Evolutionary conservation across 2,113 vertebrate species (phyloP).

Genomic region (Vidua chalybeata): DNA sequence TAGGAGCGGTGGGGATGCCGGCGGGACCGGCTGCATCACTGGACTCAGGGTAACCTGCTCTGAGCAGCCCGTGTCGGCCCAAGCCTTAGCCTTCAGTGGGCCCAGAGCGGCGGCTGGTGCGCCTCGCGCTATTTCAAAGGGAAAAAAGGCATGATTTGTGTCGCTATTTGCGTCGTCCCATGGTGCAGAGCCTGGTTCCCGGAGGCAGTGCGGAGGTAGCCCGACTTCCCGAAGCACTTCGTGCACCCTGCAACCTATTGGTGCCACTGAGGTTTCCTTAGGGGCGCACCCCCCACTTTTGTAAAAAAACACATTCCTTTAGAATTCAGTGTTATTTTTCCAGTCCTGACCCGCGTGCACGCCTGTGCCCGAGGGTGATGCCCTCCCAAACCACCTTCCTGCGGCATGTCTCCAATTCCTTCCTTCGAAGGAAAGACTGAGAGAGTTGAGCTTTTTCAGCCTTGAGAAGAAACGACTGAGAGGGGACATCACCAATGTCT

Average conservation of each 20-base stretch:
- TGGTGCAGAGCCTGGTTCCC: rapidly evolving
- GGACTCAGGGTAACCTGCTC: rapidly evolving
- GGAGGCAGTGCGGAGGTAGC: background rate
- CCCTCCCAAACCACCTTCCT: background rate
- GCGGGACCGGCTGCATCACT: rapidly evolving
- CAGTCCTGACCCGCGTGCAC: background rate
- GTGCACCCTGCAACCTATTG: rapidly evolving
- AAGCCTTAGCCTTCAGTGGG: background rate
- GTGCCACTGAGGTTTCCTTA: no score
- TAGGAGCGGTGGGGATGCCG: rapidly evolving
- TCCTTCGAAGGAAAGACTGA: background rate
- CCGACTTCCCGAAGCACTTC: rapidly evolving
- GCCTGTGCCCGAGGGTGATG: no score
- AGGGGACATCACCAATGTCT: background rate
- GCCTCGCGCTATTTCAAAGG: background rate
- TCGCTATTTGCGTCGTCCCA: rapidly evolving
- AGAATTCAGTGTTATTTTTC: background rate
- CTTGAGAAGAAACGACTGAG: background rate
- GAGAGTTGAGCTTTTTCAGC: background rate
- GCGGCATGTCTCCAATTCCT: background rate
- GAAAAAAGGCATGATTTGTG: rapidly evolving
- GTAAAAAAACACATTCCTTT: background rate
- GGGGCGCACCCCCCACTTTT: background rate
- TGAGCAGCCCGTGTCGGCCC: rapidly evolving
- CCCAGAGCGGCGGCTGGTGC: background rate